Base-by-base conservation (phyloP, 1,140 invertebrate genomes). In the Hetaerina americana region DNA sequence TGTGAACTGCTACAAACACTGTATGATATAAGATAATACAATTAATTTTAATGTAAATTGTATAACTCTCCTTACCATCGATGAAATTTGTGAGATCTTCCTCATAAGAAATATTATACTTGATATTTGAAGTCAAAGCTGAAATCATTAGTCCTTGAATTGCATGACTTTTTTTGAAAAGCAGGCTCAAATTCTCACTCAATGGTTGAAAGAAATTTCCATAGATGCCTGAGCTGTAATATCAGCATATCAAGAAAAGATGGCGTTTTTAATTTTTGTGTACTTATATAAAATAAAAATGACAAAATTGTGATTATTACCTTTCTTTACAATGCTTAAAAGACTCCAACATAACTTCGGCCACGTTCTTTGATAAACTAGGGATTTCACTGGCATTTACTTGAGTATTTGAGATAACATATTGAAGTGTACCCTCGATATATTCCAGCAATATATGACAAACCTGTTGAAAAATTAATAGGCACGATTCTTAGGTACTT, bases 241-340 rank as follows among this genome's bases (percentile, higher is more conserved):
- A 40, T 40, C 2, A 1, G 22, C 10, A 57, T 18, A 57, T 57
- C 15, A 18, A 10, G 22, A 5, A 10, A 12, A 12, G 3, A 57
- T 10, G 10, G 22, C 15, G 22, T 5, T 5, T 18, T 5, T 57
- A 2, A 5, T 57, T 57, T 57, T 1, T 57, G 10, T 3, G 2
- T 5, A 57, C 15, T 57, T 5, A 2, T 57, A 57, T 57, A 57
- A 3, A 57, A n/a, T n/a, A n/a, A n/a, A n/a, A n/a, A n/a, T n/a
- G n/a, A n/a, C n/a, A n/a, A n/a, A n/a, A n/a, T n/a, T n/a, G 15
- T n/a, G 40, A 57, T 57, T 2, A n/a, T 57, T 10, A 57, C 40
- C 40, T 57, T 57, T 72, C 68, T 69, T 29, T 72, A 29, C 66
- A 69, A 26, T 72, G 71, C 28, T 69, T 72, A 26, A 72, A 72